Evolutionary conservation across 1,140 invertebrate species (phyloP), one percentile per base, ranked within the genome.

Genomic region (Cydia splendana): DNA sequence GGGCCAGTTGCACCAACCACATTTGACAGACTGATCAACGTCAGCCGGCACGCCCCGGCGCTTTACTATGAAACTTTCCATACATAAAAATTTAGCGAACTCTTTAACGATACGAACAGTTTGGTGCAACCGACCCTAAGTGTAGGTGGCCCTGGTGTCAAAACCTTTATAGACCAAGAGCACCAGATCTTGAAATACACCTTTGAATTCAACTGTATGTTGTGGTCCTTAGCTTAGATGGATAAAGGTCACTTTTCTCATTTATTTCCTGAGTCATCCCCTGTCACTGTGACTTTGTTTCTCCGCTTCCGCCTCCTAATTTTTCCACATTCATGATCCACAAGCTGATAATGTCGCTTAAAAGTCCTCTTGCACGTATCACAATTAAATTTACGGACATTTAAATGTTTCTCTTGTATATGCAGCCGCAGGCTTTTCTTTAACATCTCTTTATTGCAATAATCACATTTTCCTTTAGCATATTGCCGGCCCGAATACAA

Each of bases 391-490:
- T 79, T 84, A n/a, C 82, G 80, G 6, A 87, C 57, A 20, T 85
- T 82, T 38, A 86, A 80, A 81, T 91, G 90, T 12, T 76, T 75
- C 18, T 90, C 90, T 3, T 78, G 78, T 7, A 91, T 89, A 48
- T 91, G 90, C 3, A 75, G 74, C 24, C 71, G 65, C 0, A 91
- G 73, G 74, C 88, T 91, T 65, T 91, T 91, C 57, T 90, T 90
- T 15, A 88, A 65, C 90, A 91, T 91, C 42, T 86, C 83, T 18
- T 88, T 89, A 0, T 89, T 84, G 71, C 90, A 91, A 75, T 89
- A 90, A 77, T 89, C 86, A 75, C 90, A 91, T 4, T 84, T 77
- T 0, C 80, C 90, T 79, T 85, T 88, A 0, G 85, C 85, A 81
- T 87, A 90, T 13, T 84, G 80, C 1, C 76, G 77, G 7, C 15